Conservation (phyloP, 2,888 invertebrate species). For the Miltochrista miniata region DNA sequence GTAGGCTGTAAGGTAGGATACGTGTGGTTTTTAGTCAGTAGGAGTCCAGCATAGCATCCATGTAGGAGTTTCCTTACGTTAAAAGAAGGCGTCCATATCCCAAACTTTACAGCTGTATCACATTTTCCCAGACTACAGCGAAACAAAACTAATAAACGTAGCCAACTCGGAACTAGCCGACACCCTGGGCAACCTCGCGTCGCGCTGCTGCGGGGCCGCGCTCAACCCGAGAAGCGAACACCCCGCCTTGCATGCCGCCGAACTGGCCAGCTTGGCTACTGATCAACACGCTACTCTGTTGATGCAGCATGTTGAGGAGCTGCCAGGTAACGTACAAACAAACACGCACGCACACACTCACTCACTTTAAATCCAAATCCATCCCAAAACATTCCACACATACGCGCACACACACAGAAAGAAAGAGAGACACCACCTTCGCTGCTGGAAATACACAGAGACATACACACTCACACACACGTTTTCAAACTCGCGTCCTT, state of each 20-base stretch:
- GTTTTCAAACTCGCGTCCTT: too few relatives aligned
- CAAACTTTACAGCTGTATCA: too few relatives aligned
- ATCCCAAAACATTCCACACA: too few relatives aligned
- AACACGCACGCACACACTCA: not conserved
- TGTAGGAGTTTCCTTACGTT: too few relatives aligned
- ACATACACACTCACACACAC: too few relatives aligned
- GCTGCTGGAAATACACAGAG: too few relatives aligned
- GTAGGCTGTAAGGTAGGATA: too few relatives aligned
- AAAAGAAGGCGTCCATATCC: too few relatives aligned
- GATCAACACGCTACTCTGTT: slow-evolving; percentile 80
- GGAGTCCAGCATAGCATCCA: too few relatives aligned
- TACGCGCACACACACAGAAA: too few relatives aligned
- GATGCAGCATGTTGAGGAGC: slow-evolving; percentile 74
- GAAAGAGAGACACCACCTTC: too few relatives aligned
- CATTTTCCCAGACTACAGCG: slow-evolving; percentile 89
- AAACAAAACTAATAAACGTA: slow-evolving; percentile 87
- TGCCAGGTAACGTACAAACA: slow-evolving; percentile 51
- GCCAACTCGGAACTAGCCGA: slow-evolving; percentile 96
- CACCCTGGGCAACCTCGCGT: slow-evolving; percentile 95
- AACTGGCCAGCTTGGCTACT: slow-evolving; percentile 55
- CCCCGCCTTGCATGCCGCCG: slow-evolving; percentile 82
- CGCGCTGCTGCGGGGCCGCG: slow-evolving; percentile 89
- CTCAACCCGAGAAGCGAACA: slow-evolving; percentile 92
- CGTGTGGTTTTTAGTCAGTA: too few relatives aligned
- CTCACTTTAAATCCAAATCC: not conserved